These are phyloP conservation scores for Alethe diademata DNA, from an alignment of 2,113 vertebrate genomes.

Conservation along the genomic window DNA sequence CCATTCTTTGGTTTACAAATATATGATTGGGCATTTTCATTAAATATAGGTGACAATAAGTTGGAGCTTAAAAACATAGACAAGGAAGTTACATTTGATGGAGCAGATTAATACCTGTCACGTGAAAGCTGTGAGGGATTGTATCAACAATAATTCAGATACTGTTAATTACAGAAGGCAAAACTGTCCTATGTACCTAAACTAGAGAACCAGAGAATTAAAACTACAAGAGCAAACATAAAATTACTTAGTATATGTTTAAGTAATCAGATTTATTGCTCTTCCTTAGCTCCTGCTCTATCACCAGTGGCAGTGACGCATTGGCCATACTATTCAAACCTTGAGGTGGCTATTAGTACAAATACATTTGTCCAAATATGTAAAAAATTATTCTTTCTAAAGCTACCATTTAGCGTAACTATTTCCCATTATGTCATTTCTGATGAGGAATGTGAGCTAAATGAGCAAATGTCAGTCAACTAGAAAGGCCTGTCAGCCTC, in stretches of 20 bases:
- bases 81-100: background rate
- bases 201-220: background rate
- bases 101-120: background rate
- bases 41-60: accelerated
- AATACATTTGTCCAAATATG: background rate
- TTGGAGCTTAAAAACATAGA: background rate
- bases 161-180: background rate
- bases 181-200: background rate
- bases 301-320: background rate
- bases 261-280: background rate
- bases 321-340: background rate
- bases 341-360: background rate
- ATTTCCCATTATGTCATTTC: background rate
- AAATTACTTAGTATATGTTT: background rate
- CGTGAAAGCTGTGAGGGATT: background rate
- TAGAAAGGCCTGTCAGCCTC: background rate
- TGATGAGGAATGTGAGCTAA: background rate
- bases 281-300: background rate
- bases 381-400: background rate
- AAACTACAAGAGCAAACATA: background rate
- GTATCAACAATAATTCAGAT: background rate
- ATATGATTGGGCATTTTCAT: background rate
- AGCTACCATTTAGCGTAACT: background rate
- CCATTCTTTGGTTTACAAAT: background rate
- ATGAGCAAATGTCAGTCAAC: background rate